A percentile compares a stretch with the other conserved stretches of the same genome.
These are phyloP conservation scores for Orientallactaga bullata DNA, from an alignment of 2,113 vertebrate genomes.

Conservation along the genomic window DNA sequence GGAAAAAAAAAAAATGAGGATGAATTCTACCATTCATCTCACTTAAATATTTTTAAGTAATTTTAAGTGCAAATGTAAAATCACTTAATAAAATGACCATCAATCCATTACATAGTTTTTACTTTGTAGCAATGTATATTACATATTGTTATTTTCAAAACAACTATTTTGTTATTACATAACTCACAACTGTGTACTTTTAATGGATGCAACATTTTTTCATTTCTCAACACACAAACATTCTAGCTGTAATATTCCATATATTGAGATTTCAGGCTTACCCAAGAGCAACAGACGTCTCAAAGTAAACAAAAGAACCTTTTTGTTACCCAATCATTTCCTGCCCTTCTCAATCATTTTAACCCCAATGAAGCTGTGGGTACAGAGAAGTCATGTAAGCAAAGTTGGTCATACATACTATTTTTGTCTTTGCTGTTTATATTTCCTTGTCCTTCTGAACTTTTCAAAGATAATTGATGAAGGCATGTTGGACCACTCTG, in stretches of 20 bases:
- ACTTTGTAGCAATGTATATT: neutral
- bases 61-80: constrained; percentile 6
- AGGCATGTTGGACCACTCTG: neutral
- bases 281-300: neutral
- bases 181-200: too few relatives aligned
- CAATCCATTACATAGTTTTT: neutral
- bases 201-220: neutral
- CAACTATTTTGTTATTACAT: too few relatives aligned
- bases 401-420: neutral
- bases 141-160: too few relatives aligned
- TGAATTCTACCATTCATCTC: neutral
- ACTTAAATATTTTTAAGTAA: neutral
- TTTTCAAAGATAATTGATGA: constrained; percentile 15
- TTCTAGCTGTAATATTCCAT: neutral
- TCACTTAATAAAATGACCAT: neutral
- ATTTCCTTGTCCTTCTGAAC: neutral
- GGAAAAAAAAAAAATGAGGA: constrained; percentile 7
- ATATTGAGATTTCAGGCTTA: neutral
- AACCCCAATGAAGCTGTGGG: neutral
- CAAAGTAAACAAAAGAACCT: neutral
- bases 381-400: neutral
- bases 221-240: neutral
- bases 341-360: neutral
- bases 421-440: neutral
- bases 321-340: neutral